Conservation (phyloP, 2,888 invertebrate genomes). For the Folsomia manolachei region DNA sequence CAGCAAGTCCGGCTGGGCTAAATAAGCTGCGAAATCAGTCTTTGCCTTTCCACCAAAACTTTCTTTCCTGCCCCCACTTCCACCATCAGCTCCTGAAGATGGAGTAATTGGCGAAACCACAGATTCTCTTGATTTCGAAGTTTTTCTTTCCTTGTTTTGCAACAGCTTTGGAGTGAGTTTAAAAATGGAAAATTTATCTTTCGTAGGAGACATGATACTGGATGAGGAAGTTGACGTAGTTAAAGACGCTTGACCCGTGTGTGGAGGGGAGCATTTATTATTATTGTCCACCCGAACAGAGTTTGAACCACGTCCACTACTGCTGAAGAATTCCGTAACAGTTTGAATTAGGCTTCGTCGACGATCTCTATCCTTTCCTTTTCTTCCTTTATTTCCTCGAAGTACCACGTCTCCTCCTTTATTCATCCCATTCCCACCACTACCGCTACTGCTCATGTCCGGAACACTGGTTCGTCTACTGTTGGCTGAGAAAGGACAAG, state of each 20-base stretch:
- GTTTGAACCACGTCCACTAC: slow-evolving; percentile 52
- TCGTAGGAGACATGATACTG: slow-evolving; percentile 19
- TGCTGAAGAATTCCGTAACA: slow-evolving; percentile 76
- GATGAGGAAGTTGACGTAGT: slow-evolving; percentile 18
- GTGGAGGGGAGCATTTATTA: slow-evolving; percentile 2
- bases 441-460: slow-evolving; percentile 27
- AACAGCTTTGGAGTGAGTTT: slow-evolving; percentile 45
- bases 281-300: neutral
- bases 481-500: neutral
- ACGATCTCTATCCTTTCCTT: slow-evolving; percentile 67
- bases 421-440: neutral
- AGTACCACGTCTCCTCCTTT: neutral
- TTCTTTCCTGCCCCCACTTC: slow-evolving; percentile 7
- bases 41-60: slow-evolving; percentile 25
- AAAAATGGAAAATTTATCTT: slow-evolving; percentile 47
- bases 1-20: slow-evolving; percentile 44
- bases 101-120: slow-evolving; percentile 12
- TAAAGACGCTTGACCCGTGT: slow-evolving; percentile 6
- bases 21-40: slow-evolving; percentile 33
- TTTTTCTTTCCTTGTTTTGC: slow-evolving; percentile 35
- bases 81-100: no score
- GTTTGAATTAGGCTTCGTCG: slow-evolving; percentile 80
- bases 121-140: slow-evolving; percentile 38
- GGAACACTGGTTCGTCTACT: slow-evolving; percentile 40
- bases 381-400: slow-evolving; percentile 42